Evolutionary conservation across 2,113 vertebrate genomes (phyloP).

Genomic region (Colaptes auratus): DNA sequence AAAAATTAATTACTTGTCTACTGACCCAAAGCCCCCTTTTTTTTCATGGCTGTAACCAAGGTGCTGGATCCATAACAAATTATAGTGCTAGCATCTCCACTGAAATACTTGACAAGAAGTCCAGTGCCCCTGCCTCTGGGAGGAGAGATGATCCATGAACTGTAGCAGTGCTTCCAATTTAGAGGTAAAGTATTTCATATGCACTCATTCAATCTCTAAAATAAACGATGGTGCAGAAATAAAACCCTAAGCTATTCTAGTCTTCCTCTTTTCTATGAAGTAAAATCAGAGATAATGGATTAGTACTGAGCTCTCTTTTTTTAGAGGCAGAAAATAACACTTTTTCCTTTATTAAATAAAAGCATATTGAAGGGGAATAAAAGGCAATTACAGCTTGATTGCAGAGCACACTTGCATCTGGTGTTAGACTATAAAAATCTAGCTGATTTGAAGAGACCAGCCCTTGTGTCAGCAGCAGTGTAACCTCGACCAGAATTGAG

Average conservation of each 20-base stretch:
- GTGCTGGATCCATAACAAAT: not conserved
- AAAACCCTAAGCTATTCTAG: constrained; percentile 11
- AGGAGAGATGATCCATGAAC: constrained; percentile 28
- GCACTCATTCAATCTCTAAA: not conserved
- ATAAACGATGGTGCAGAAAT: constrained; percentile 19
- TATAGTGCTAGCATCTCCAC: not conserved
- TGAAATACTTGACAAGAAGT: constrained; percentile 3
- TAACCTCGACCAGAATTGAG: not conserved
- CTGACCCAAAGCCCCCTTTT: not conserved
- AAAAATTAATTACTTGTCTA: not conserved
- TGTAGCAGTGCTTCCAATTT: not conserved
- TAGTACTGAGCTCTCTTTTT: not conserved
- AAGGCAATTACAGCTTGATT: not conserved
- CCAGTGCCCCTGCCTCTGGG: not conserved
- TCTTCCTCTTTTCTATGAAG: not conserved
- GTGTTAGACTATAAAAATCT: not conserved
- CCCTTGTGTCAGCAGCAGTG: not conserved
- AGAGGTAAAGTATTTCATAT: constrained; percentile 32
- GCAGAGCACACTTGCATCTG: not conserved
- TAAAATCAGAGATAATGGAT: constrained; percentile 11
- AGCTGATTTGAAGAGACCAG: not conserved
- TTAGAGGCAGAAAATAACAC: not conserved
- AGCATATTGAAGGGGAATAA: constrained; percentile 15
- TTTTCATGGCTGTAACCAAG: not conserved
- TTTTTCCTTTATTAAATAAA: not conserved